Base-by-base conservation (phyloP, 2,888 invertebrate genomes). In the Agrotis clavis region DNA sequence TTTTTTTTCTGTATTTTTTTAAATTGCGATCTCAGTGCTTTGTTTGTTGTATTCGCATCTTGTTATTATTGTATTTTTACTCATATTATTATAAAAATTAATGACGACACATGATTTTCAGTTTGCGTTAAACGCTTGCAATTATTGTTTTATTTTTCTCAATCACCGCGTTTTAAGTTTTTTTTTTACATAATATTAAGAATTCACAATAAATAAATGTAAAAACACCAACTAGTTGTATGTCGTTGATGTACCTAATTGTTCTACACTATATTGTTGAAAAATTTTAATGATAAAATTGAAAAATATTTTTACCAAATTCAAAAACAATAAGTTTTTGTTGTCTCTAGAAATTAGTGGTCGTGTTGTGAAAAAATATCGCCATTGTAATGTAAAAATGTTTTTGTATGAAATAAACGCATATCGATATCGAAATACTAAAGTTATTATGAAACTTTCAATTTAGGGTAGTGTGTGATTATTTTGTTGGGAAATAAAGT, bases 1-100 rank as follows among this genome's bases (percentile, higher is more conserved):
- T 16, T 21, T n/a, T 56, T 59, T 67, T 18, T 25, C 35, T 21
- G 45, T 59, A 63, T n/a, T 63, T 65, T 72, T 68, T 70, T 72
- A 65, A 21, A 60, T 77, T 74, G 75, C 73, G 87, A 86, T 86
- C 85, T 86, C 86, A 86, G 30, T 74, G 83, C 85, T 86, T 81
- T 74, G 70, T 79, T 74, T 74, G 64, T 85, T 84, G 67, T 74
- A 72, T 74, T 79, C 60, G 66, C 53, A 21, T 72, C 61, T 79
- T 74, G 72, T 82, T 77, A 79, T 63, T 70, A 57, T 74, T 69
- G 57, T 35, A 9, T 54, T 25, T 54, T 41, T 67, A 57, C 3
- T n/a, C 35, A 35, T 68, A 50, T 41, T 56, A 61, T 64, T 69
- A 61, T 60, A 25, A 59, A 67, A 68, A 65, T 48, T 41, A 21